phyloP scores from a whole-genome alignment of 2,797 vertebrate genomes.

The Scolopax rusticola region DNA sequence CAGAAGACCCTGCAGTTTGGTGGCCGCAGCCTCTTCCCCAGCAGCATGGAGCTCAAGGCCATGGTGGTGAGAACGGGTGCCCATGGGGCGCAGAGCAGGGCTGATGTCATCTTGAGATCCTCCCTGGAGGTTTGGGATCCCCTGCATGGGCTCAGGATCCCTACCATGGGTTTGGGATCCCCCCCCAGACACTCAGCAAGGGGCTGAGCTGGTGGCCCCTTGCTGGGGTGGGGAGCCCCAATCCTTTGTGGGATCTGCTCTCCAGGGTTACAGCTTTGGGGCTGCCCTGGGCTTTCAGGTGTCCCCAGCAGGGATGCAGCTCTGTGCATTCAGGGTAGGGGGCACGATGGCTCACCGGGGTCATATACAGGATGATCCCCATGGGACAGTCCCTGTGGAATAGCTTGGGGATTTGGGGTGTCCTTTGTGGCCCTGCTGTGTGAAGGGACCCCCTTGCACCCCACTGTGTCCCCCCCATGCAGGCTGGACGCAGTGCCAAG shows the following conservation, averaged over 20 bases:
- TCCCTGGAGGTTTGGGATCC: accelerated
- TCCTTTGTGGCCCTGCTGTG: not conserved
- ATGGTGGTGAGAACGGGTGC: slow-evolving; percentile 87
- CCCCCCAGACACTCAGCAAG: too few relatives aligned
- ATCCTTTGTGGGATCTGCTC: not conserved
- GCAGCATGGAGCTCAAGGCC: slow-evolving; percentile 92
- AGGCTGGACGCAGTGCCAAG: slow-evolving; percentile 97
- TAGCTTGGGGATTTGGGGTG: not conserved
- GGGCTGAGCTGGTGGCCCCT: not conserved
- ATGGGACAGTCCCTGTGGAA: accelerated
- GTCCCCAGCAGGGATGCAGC: not conserved
- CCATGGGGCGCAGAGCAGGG: accelerated
- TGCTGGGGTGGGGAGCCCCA: accelerated
- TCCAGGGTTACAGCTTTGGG: not conserved
- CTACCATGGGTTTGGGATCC: not conserved
- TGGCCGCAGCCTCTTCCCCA: slow-evolving; percentile 88
- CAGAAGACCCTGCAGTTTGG: slow-evolving; percentile 91
- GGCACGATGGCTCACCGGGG: accelerated
- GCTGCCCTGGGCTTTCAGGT: not conserved
- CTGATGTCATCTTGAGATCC: not conserved
- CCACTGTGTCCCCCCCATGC: accelerated
- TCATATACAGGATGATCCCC: not conserved
- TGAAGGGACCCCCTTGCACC: not conserved
- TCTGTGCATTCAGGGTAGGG: not conserved
- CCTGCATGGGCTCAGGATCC: accelerated